Evolutionary conservation across 2,888 invertebrate genomes (phyloP), one percentile per base, ranked within the genome.

Genomic region (Gymnoscelis rufifasciata): DNA sequence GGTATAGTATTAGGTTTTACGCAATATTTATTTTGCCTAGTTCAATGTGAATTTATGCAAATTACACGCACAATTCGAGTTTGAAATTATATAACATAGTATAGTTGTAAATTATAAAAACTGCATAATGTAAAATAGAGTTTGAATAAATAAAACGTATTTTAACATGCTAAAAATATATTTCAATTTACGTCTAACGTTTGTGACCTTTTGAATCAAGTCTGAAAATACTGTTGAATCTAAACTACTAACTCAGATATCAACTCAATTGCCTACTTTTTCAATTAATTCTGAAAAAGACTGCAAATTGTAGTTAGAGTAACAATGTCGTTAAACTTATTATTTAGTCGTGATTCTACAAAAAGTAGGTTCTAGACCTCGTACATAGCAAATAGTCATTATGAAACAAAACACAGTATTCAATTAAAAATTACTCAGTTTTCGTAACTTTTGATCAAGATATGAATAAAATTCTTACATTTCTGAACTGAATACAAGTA

Each of bases 111-210:
- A n/a, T n/a, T n/a, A n/a, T n/a, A n/a, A n/a, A n/a, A n/a, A n/a
- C n/a, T n/a, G n/a, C n/a, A n/a, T n/a, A n/a, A n/a, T 19, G 31
- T 15, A 33, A 15, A 31, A 31, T 58, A 51, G 48, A 56, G 54
- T 48, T 24, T 38, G 12, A 38, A 26, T 58, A 43, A 74, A 76
- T 74, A 75, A 80, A 78, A 74, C 60, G 41, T 49, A 24, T 47
- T 49, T 45, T 26, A 74, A 75, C 61, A 70, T 79, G 77, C 80
- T 72, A 71, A 77, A 82, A 79, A 79, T 76, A 75, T 81, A 48
- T 54, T 52, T 52, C 33, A 69, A 62, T 59, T 63, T 64, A 68
- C 63, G 62, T 66, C 70, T 62, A 64, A 66, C 62, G 60, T 50
- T 40, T 83, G 81, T 82, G 83, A 82, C 83, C 66, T 71, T 71